Evolutionary conservation across 2,797 vertebrate genomes (phyloP), one percentile per base, ranked within the genome.

Genomic region (Danio aesculapii): DNA sequence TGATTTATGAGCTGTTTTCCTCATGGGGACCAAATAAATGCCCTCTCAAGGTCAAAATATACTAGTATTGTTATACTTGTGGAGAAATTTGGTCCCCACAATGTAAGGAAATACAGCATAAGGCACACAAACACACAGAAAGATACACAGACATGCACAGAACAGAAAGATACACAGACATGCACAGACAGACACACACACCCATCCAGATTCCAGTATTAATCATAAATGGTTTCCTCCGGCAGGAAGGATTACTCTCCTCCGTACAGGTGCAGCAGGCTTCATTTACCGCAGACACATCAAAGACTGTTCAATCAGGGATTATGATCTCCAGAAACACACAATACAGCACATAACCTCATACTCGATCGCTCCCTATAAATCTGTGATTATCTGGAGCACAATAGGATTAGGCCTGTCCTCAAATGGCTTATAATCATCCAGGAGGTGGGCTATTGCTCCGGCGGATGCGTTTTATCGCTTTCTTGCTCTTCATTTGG

Each of bases 151-250:
- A n/a, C n/a, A n/a, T n/a, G n/a, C n/a, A n/a, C n/a, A n/a, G n/a
- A n/a, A n/a, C n/a, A n/a, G n/a, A n/a, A n/a, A n/a, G n/a, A n/a
- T n/a, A n/a, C 30, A 30, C 30, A 30, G 1, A 30, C 30, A 30
- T 30, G 30, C 30, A 30, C 30, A n/a, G n/a, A 1, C 30, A 21
- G 19, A 62, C 68, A 64, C 47, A 16, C 49, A 47, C 39, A 64
- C 49, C 57, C 66, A 46, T 55, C 49, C 14, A 1, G 49, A 8
- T 64, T 74, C 83, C 68, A 77, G 88, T 86, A 87, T 68, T 87
- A 85, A 90, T 90, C 84, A 85, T 78, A 64, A 83, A 78, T 88
- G 90, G 91, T 92, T 90, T 86, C 87, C 86, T 91, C 83, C 78
- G 67, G 80, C 86, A 81, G 73, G 74, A 80, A 75, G 89, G 91